Base-by-base conservation (phyloP, 2,113 vertebrate species). In the Mionectes macconnelli region DNA sequence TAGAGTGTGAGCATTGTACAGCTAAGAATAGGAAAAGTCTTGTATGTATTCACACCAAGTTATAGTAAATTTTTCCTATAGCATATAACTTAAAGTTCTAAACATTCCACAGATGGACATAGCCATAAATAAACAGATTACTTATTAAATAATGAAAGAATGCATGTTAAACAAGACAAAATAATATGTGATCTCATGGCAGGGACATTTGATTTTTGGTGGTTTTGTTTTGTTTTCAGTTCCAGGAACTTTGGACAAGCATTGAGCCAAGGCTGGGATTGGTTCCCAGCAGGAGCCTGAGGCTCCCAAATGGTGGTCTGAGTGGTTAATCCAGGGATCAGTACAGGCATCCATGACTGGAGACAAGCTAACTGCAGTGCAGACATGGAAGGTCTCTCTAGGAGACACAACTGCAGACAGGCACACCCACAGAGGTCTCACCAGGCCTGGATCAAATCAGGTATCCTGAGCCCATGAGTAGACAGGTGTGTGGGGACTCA, bases 301-400 rank as follows among this genome's bases (percentile, higher is more conserved):
- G 21, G 23, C 4, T 87, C 31, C 4, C 14, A 66, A 77, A 37
- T 4, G 1, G 3, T 3, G 14, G 6, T 45, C 27, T 63, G 14
- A 37, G 19, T 27, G 9, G 3, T 9, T 17, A 19, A 47, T 47
- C 7, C 8, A 33, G 20, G 11, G 9, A 30, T n/a, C 25, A 20
- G 44, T 23, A 4, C 33, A 70, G 31, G 5, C 0, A 1, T 31
- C 16, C 10, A 12, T 19, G 31, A 12, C 2, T 76, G 22, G 11
- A 92, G 15, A 39, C 2, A 20, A 72, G 25, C 3, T 44, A 52
- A 27, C 24, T 23, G 3, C 7, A 23, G 19, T 33, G 23, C 16
- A 31, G 8, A 37, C 30, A 30, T 17, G 5, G 79, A 56, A 6
- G 7, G 5, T 44, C 22, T 45, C 14, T 53, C 42, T 9, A 53